Percentiles rank a stretch among this genome's conserved stretches.
Conservation (phyloP, 2,888 invertebrate genomes). For the Meta bourneti region DNA sequence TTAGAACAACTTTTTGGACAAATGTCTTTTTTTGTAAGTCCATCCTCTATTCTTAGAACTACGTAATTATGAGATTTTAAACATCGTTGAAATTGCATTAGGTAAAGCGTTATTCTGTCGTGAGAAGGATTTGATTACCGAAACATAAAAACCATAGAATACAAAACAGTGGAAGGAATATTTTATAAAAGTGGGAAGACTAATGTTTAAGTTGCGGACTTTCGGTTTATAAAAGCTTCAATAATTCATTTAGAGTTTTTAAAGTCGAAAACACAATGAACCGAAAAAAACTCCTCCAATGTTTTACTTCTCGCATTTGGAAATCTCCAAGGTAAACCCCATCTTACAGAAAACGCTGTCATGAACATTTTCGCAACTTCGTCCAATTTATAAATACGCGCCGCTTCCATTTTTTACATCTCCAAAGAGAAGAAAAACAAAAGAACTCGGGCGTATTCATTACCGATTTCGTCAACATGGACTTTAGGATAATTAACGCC, state of each 20-base stretch:
- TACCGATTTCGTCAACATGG: slow-evolving; percentile 55
- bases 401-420: not conserved
- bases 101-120: too few relatives aligned
- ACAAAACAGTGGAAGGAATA: not conserved
- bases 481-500: slow-evolving; percentile 67
- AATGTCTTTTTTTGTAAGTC: too few relatives aligned
- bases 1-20: too few relatives aligned
- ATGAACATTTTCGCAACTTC: not conserved
- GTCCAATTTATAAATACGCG: not conserved
- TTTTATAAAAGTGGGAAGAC: not conserved
- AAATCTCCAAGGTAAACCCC: not conserved
- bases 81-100: too few relatives aligned
- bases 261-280: not conserved
- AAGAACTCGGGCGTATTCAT: slow-evolving; percentile 48
- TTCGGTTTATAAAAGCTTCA: not conserved
- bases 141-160: not conserved
- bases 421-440: not conserved
- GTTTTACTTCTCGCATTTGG: not conserved
- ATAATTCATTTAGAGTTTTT: not conserved
- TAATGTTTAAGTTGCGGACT: not conserved
- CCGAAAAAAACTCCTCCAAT: not conserved
- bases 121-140: not conserved
- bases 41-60: too few relatives aligned
- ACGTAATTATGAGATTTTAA: too few relatives aligned
- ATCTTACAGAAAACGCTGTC: not conserved